Evolutionary conservation across 2,888 invertebrate species (phyloP).

Genomic region (Hanleya hanleyi): DNA sequence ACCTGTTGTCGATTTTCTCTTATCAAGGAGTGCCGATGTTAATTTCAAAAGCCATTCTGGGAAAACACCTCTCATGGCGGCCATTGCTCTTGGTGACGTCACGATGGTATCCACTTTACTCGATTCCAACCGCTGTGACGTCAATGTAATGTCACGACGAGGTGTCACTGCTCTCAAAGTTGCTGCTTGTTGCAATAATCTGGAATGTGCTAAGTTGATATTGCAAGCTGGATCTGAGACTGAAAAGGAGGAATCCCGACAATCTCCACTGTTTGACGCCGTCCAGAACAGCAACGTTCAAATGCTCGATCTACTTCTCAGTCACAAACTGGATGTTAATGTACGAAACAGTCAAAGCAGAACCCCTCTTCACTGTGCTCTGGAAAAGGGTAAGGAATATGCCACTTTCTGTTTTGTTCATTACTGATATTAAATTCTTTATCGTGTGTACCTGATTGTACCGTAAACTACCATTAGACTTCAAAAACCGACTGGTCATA

Average conservation of each 20-base stretch:
- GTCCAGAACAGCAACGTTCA: neutral
- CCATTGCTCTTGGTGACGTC: neutral
- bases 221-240: neutral
- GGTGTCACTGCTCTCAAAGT: neutral
- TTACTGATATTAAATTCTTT: too few relatives aligned
- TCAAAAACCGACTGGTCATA: too few relatives aligned
- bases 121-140: neutral
- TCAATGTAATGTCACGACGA: neutral
- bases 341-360: neutral
- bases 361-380: neutral
- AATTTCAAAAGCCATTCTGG: neutral
- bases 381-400: neutral
- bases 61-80: conserved; percentile 1
- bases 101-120: neutral
- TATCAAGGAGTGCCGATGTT: neutral
- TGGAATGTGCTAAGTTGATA: neutral
- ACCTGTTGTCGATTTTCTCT: neutral
- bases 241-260: neutral
- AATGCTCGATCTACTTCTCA: neutral
- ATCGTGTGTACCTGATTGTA: too few relatives aligned
- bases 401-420: too few relatives aligned
- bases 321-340: neutral
- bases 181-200: neutral
- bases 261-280: neutral
- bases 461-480: too few relatives aligned